A percentile compares a stretch with the other conserved stretches of the same genome.
phyloP scores from a whole-genome alignment of 2,888 invertebrate genomes.

The Cosmorhoe ocellata region DNA sequence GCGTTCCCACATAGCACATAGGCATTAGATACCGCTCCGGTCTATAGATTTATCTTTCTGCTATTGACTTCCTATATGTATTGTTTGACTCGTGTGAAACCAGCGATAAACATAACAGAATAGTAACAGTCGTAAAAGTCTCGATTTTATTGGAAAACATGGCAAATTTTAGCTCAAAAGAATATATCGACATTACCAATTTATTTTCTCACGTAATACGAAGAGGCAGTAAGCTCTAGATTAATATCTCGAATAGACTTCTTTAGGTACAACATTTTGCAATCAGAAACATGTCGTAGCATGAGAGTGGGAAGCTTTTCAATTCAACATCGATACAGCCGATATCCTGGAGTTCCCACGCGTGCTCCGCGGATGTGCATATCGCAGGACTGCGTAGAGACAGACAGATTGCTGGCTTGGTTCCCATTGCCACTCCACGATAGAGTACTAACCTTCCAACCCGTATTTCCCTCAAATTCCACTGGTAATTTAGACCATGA shows the following conservation, averaged over 20 bases:
- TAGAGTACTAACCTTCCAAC: conserved; percentile 15
- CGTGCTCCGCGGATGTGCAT: conserved; percentile 52
- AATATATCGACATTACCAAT: too few species aligned
- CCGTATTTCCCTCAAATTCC: too few species aligned
- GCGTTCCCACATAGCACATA: conserved; percentile 66
- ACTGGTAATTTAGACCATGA: too few species aligned
- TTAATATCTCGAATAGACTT: conserved; percentile 1
- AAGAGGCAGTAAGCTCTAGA: background rate
- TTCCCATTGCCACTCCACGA: conserved; percentile 27
- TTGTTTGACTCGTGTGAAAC: conserved; percentile 51
- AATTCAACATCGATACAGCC: conserved; percentile 41
- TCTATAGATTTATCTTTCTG: conserved; percentile 63
- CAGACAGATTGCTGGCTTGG: conserved; percentile 20
- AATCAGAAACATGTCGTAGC: conserved; percentile 13
- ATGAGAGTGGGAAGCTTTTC: conserved; percentile 29
- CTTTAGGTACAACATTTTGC: conserved; percentile 8
- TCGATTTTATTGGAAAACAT: background rate
- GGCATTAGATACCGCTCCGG: conserved; percentile 46
- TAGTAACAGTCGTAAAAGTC: background rate
- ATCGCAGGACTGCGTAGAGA: conserved; percentile 37
- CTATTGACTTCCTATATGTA: conserved; percentile 57
- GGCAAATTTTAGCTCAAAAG: too few species aligned
- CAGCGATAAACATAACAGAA: conserved; percentile 10
- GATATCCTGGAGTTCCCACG: conserved; percentile 58
- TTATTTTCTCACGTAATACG: too few species aligned